A percentile compares a stretch with the other conserved stretches of the same genome.
These are phyloP conservation scores for Podarcis cretensis DNA, from an alignment of 2,113 vertebrate genomes.

Conservation along the genomic window DNA sequence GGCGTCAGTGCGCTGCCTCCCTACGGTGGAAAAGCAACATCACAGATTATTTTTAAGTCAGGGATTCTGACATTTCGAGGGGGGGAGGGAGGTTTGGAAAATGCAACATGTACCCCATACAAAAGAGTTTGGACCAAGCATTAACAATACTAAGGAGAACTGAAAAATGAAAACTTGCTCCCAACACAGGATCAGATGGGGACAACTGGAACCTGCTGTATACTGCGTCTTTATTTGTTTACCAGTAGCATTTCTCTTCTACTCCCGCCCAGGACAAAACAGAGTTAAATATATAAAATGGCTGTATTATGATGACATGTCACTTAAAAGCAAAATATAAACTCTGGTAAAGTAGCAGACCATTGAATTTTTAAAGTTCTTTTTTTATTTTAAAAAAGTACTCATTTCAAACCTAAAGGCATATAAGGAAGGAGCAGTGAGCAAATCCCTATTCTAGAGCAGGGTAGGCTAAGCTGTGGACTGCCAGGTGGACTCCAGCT, in stretches of 20 bases:
- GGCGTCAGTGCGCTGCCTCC: background rate
- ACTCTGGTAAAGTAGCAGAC: background rate
- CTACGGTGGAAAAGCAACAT: background rate
- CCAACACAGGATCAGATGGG: background rate
- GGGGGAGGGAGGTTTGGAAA: background rate
- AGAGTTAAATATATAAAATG: background rate
- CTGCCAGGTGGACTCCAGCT: no score
- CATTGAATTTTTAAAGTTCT: background rate
- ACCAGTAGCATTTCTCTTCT: background rate
- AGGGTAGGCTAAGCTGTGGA: no score
- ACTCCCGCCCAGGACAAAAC: background rate
- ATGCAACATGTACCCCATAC: background rate
- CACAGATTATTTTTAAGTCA: background rate
- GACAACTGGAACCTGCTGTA: background rate
- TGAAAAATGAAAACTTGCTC: background rate
- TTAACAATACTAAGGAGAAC: background rate
- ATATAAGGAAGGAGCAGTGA: background rate
- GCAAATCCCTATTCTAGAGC: background rate
- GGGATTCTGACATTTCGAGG: background rate
- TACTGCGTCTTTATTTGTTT: background rate
- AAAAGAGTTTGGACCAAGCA: rapidly evolving
- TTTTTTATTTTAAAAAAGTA: background rate
- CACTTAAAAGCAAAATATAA: background rate
- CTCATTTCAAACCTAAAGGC: background rate
- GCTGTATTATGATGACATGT: background rate